Evolutionary conservation across 2,113 vertebrate genomes (phyloP), one percentile per base, ranked within the genome.

Genomic region (Paralichthys olivaceus): DNA sequence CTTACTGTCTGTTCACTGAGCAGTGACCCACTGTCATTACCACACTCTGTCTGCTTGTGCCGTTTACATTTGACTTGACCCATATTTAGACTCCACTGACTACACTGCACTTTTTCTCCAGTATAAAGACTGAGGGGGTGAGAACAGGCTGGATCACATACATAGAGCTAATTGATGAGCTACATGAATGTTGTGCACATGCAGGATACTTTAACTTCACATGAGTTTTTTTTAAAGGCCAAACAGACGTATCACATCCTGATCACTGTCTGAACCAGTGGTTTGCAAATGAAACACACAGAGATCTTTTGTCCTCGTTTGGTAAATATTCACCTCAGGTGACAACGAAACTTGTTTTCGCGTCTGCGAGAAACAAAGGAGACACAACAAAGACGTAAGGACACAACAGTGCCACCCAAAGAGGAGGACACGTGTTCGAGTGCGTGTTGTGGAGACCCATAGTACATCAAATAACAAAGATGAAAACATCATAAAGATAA

Each of bases 1-100:
- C 22, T 17, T 2, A 58, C 37, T 4, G 28, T 62, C 17, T 69
- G 54, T 59, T 60, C n/a, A 47, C 67, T 15, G 26, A 72, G 25
- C 55, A 59, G 25, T 66, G 72, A 77, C 47, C 59, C 40, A 32
- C 62, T 69, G 43, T 29, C 47, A 51, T 56, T 70, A 77, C 83
- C 60, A n/a, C 60, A 20, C 23, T 19, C 13, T 45, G 43, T 55
- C 23, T 75, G 40, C 23, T 72, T 47, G 61, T 51, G 71, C 11
- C 37, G 5, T 58, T 69, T 22, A 14, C 43, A 60, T 68, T 69
- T 23, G 23, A 15, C 37, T 53, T 75, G 59, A 63, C 62, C 69
- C 15, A 12, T 54, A 80, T 73, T 3, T 26, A 34, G 22, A n/a
- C 15, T 49, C 45, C 17, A 49, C 45, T 19, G 45, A 49, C 19